Percentiles rank a stretch among this genome's conserved stretches.
Evolutionary conservation across 2,888 invertebrate species (phyloP).

Genomic region (Tromatobia lineatoria): DNA sequence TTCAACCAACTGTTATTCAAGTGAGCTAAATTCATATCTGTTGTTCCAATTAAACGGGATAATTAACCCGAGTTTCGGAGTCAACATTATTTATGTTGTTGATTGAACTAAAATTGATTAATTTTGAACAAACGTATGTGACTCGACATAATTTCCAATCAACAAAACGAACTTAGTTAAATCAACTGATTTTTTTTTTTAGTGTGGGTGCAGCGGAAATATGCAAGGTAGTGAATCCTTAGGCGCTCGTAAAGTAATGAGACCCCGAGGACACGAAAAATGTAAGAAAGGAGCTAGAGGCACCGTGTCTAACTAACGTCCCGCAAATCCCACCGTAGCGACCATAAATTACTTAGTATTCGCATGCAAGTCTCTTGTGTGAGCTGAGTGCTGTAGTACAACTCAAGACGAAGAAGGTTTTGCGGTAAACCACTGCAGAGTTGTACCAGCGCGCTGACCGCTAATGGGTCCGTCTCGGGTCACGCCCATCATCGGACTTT

Average conservation of each 20-base stretch:
- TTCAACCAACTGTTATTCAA: too few relatives aligned
- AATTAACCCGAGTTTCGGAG: too few relatives aligned
- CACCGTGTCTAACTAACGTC: constrained; percentile 62
- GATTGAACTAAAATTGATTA: too few relatives aligned
- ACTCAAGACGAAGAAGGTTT: constrained; percentile 64
- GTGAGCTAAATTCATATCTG: too few relatives aligned
- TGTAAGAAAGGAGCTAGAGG: constrained; percentile 22
- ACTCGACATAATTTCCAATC: too few relatives aligned
- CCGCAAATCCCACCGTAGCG: constrained; percentile 71
- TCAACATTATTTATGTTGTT: too few relatives aligned
- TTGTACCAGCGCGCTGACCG: constrained; percentile 74
- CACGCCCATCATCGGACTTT: constrained; percentile 68
- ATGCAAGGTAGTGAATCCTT: constrained; percentile 1
- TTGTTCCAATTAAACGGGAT: too few relatives aligned
- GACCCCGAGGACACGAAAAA: constrained; percentile 51
- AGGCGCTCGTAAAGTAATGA: constrained; percentile 74
- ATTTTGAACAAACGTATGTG: too few relatives aligned
- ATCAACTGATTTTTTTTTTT: too few relatives aligned
- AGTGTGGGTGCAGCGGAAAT: neutral
- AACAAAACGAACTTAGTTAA: too few relatives aligned
- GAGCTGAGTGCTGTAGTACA: constrained; percentile 58
- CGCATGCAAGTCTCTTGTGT: constrained; percentile 54
- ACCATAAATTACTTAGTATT: constrained; percentile 81
- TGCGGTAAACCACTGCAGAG: constrained; percentile 77
- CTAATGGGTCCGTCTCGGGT: constrained; percentile 78